These are phyloP conservation scores for Marmota flaviventris DNA, from an alignment of 2,113 vertebrate species.

Conservation along the genomic window DNA sequence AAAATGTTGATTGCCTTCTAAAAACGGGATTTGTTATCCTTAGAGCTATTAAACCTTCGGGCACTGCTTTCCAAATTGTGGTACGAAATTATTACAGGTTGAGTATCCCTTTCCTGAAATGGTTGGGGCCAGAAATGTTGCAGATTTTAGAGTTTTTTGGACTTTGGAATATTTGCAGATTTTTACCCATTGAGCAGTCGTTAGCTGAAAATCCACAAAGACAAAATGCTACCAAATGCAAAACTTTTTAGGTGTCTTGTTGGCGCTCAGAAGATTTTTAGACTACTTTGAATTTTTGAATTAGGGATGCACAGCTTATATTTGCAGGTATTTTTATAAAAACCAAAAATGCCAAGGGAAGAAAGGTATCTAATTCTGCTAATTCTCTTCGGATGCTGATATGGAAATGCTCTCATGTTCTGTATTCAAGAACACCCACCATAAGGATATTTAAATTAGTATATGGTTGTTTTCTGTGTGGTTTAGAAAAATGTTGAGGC, in stretches of 20 bases:
- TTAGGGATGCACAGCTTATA: neutral
- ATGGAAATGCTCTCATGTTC: neutral
- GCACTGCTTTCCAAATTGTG: neutral
- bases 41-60: neutral
- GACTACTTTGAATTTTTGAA: neutral
- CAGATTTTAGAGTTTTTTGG: neutral
- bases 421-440: neutral
- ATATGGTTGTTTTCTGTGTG: neutral
- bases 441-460: slow-evolving; percentile 46
- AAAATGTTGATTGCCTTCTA: neutral
- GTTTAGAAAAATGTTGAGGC: neutral
- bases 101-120: neutral
- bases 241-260: too few relatives aligned
- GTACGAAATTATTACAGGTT: neutral
- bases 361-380: neutral
- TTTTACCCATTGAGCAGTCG: neutral
- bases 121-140: neutral
- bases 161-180: neutral
- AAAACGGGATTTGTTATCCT: neutral
- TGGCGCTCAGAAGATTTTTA: neutral
- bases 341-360: neutral
- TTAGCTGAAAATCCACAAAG: neutral
- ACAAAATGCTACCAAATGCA: neutral
- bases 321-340: neutral
- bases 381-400: slow-evolving; percentile 26